These are phyloP conservation scores for Gadus chalcogrammus DNA, from an alignment of 2,113 vertebrate species.

Conservation along the genomic window DNA sequence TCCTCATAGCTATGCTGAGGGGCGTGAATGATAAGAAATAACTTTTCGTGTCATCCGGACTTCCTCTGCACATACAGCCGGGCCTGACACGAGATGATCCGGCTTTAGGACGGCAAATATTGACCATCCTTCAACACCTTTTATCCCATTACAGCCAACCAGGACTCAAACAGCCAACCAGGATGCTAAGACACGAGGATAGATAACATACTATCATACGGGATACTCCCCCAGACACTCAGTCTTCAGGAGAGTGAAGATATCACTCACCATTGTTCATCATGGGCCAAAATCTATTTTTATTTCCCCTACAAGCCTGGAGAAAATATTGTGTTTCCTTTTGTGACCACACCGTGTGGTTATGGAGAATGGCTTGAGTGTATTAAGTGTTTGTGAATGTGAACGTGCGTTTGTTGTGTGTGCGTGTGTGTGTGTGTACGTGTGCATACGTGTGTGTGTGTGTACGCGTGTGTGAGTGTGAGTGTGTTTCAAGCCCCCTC, in stretches of 20 bases:
- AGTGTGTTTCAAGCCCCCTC: conserved; percentile 16
- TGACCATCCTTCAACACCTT: conserved; percentile 19
- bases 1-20: not conserved
- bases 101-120: conserved; percentile 45
- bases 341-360: not conserved
- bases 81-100: conserved; percentile 2
- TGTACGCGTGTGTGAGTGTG: not conserved
- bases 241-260: conserved; percentile 10
- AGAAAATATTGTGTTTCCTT: not conserved
- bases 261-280: conserved; percentile 37
- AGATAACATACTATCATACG: conserved; percentile 34
- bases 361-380: not conserved
- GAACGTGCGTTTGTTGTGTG: too few species aligned
- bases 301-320: not conserved
- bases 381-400: too few species aligned
- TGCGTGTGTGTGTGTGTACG: conserved; percentile 8
- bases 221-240: conserved; percentile 21
- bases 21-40: not conserved
- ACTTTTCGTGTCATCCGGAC: not conserved
- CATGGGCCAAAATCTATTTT: conserved; percentile 8
- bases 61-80: not conserved
- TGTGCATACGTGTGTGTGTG: not conserved
- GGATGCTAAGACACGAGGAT: conserved; percentile 18
- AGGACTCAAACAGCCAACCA: conserved; percentile 37
- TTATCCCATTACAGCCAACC: conserved; percentile 25